A percentile compares a stretch with the other conserved stretches of the same genome.
Evolutionary conservation across 1,140 invertebrate species (phyloP).

Genomic region (Asobara japonica): DNA sequence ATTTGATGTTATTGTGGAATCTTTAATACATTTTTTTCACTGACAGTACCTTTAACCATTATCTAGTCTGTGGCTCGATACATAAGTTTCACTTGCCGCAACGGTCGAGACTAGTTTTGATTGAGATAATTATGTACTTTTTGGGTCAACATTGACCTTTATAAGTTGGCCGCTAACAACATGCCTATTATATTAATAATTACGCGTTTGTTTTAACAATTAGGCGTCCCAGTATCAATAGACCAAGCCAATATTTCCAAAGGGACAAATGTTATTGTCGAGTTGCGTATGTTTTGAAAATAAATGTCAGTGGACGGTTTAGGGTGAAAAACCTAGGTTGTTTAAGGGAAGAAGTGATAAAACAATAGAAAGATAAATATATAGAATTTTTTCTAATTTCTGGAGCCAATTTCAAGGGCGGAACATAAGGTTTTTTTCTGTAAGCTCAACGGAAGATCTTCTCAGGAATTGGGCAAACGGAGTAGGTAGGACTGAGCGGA

Average conservation of each 20-base stretch:
- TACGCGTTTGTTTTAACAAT: background rate
- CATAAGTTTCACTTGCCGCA: background rate
- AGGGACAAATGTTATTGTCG: background rate
- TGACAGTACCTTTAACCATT: no score
- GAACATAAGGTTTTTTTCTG: no score
- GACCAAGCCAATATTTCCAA: background rate
- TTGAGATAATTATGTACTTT: background rate
- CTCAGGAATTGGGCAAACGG: no score
- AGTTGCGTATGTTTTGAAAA: background rate
- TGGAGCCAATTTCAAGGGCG: no score
- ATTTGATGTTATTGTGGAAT: no score
- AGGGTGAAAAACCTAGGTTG: background rate
- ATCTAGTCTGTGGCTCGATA: no score
- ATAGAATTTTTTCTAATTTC: no score
- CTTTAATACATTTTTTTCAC: no score
- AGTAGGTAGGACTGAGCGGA: no score
- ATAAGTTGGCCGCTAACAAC: background rate
- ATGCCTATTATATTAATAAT: background rate
- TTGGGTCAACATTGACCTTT: background rate
- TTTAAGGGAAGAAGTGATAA: background rate
- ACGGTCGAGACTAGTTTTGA: constrained; percentile 3
- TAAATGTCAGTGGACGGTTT: background rate
- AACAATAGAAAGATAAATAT: background rate
- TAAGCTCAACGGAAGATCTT: no score
- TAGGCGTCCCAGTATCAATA: background rate